These are phyloP conservation scores for Aegypius monachus DNA, from an alignment of 2,113 vertebrate genomes.

Conservation along the genomic window DNA sequence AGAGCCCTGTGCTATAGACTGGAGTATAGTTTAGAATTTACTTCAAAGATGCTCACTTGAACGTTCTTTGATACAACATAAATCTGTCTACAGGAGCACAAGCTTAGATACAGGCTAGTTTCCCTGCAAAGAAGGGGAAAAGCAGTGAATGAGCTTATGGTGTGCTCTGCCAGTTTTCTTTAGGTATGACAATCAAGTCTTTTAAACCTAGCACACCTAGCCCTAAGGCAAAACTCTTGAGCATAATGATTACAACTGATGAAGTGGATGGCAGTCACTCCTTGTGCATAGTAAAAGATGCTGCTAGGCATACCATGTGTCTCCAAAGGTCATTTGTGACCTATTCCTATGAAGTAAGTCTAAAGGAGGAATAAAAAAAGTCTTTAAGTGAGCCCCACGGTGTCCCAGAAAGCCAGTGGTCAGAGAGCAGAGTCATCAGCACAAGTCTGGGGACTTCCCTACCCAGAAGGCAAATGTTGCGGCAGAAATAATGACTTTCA, in stretches of 20 bases:
- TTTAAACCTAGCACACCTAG: background rate
- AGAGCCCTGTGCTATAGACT: background rate
- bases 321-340: background rate
- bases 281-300: background rate
- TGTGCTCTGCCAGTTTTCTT: background rate
- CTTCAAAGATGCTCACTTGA: background rate
- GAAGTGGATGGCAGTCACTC: background rate
- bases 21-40: background rate
- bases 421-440: background rate
- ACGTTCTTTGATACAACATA: accelerated
- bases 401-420: background rate
- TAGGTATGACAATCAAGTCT: background rate
- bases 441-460: background rate
- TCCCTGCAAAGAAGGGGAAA: background rate
- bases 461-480: background rate
- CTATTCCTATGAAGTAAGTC: background rate
- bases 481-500: slow-evolving; percentile 13
- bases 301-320: background rate
- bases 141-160: background rate
- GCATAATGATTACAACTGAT: background rate
- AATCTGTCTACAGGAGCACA: background rate
- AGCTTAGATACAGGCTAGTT: background rate
- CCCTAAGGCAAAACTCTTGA: background rate
- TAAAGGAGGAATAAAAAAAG: background rate
- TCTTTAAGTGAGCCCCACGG: background rate